Base-by-base conservation (phyloP, 2,888 invertebrate genomes). In the Thyatira batis region DNA sequence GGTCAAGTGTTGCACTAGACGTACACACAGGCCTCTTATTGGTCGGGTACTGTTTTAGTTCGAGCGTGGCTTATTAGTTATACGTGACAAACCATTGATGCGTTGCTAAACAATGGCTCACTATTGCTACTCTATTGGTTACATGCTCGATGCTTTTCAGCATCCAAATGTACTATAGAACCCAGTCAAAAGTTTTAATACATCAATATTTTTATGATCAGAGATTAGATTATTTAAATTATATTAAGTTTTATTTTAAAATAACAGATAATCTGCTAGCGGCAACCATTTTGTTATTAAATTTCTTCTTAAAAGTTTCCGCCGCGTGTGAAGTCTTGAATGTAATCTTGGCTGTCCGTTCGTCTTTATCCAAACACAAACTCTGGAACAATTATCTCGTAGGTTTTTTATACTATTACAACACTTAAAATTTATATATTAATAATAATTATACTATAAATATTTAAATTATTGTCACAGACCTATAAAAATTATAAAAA, bases 241-340 rank as follows among this genome's bases (percentile, higher is more conserved):
- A 13, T 13, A 0, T 13, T 13, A 25, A 11, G 13, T 49, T 66
- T 58, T 78, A 45, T n/a, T 69, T 76, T 46, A 85, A 71, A 0
- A 71, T 71, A 60, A 92, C 92, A 28, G 84, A 67, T 9, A 92
- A 75, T 20, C 88, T 68, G 78, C 91, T 90, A 10, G 92, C 92
- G 8, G 92, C 90, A 0, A 92, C 91, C 89, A 92, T 90, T 69
- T 92, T 90, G 73, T 85, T 87, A 71, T 92, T 84, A 66, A 92
- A 92, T 60, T 92, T 91, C 73, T 78, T 84, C 72, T 83, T 85
- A 69, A 92, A 92, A 8, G 54, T 77, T 50, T 88, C 87, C 0
- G 92, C 92, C 0, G 89, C 91, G 3, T 50, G 53, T 0, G 83
- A 64, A 0, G 81, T 81, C 66, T 84, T 87, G 81, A 92, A 92